Conservation (phyloP, 35 echinoderm and acorn worm genomes). For the Holothuria glaberrima region DNA sequence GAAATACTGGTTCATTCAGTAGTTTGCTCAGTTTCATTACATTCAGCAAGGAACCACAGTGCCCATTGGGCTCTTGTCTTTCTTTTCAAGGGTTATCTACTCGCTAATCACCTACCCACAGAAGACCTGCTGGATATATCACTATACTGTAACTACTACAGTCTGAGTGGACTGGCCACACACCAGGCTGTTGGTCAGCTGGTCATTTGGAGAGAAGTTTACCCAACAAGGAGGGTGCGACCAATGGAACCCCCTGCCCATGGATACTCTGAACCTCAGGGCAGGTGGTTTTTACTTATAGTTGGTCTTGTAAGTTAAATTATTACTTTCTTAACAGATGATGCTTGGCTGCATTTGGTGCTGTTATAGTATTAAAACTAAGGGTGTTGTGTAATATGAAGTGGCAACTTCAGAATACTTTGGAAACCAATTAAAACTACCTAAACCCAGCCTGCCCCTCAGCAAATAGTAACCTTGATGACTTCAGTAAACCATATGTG, state of each 20-base stretch:
- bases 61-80: too few species aligned
- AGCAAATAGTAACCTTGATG: too few species aligned
- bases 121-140: constrained; percentile 82
- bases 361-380: not conserved
- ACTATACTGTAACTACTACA: constrained; percentile 89
- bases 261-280: constrained; percentile 70
- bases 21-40: too few species aligned
- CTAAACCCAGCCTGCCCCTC: too few species aligned
- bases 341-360: too few species aligned
- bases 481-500: too few species aligned
- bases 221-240: constrained; percentile 63
- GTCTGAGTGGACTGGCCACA: constrained; percentile 72
- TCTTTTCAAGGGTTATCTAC: constrained; percentile 77
- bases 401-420: not conserved
- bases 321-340: too few species aligned
- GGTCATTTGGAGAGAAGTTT: constrained; percentile 93
- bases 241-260: constrained; percentile 15
- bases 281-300: constrained; percentile 93
- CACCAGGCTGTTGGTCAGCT: constrained; percentile 83
- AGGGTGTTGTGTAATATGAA: not conserved
- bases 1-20: too few species aligned
- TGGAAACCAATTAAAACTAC: not conserved
- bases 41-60: too few species aligned
- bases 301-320: constrained; percentile 82
- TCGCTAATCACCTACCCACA: constrained; percentile 86